Conservation (phyloP, 2,888 invertebrate genomes). For the Bruchidius siliquastri region DNA sequence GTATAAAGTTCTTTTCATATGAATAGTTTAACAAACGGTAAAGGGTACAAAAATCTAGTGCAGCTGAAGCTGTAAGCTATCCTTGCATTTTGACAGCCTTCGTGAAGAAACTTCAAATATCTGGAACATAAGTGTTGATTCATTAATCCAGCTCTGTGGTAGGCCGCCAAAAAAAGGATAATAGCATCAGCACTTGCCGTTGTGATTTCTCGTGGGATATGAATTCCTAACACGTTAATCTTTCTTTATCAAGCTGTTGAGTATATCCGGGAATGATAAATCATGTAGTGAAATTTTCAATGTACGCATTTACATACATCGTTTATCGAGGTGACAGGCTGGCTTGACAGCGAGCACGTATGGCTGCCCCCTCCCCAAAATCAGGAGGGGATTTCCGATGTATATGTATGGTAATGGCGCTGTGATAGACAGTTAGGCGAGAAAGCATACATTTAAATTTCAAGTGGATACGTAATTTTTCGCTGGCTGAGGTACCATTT, state of each 20-base stretch:
- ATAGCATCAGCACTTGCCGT: neutral
- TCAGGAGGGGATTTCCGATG: neutral
- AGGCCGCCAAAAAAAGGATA: neutral
- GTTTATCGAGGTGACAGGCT: neutral
- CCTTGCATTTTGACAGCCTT: too few relatives aligned
- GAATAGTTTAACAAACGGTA: too few relatives aligned
- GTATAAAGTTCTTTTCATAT: too few relatives aligned
- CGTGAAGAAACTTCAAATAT: too few relatives aligned
- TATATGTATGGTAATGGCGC: neutral
- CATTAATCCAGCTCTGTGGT: neutral
- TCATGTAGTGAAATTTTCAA: neutral
- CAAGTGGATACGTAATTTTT: neutral
- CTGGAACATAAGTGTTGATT: neutral
- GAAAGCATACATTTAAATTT: neutral
- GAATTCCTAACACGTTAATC: neutral
- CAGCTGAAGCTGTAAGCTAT: too few relatives aligned
- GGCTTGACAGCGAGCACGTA: neutral
- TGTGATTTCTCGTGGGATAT: neutral
- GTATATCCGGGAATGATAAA: neutral
- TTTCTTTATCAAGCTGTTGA: neutral
- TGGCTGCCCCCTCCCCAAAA: neutral
- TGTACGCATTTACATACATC: neutral
- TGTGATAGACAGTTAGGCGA: neutral
- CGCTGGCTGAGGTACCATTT: neutral
- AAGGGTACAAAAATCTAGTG: too few relatives aligned